Evolutionary conservation across 2,113 vertebrate genomes (phyloP).

Genomic region (Riparia riparia): DNA sequence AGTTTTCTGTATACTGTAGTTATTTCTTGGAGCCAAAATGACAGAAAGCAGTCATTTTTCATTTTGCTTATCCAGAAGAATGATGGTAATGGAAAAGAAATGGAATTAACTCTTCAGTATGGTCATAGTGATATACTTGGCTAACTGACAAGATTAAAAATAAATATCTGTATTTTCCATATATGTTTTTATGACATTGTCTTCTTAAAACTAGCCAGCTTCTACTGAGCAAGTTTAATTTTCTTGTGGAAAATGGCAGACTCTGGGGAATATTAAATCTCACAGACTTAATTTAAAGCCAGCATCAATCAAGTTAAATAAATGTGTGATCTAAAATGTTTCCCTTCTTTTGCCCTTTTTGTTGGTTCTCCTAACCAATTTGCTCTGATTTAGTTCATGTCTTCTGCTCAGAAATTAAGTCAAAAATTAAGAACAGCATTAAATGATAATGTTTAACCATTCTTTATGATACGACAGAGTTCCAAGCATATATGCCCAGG

Average conservation of each 20-base stretch:
- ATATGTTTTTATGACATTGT: not conserved
- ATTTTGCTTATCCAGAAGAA: conserved; percentile 69
- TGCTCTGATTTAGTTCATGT: not conserved
- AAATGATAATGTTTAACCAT: not conserved
- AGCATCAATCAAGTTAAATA: not conserved
- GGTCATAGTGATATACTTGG: conserved; percentile 56
- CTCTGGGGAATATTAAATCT: not conserved
- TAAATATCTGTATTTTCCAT: not conserved
- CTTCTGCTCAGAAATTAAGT: not conserved
- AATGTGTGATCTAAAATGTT: not conserved
- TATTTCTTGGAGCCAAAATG: conserved; percentile 59
- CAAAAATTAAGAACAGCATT: not conserved
- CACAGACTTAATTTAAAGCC: not conserved
- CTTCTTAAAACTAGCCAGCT: not conserved
- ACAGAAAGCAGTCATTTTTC: conserved; percentile 62
- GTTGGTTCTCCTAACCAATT: not conserved
- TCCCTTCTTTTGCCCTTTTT: not conserved
- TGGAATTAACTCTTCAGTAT: conserved; percentile 62
- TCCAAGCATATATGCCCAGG: not conserved
- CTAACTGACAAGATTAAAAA: conserved; percentile 59
- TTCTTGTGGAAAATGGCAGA: not conserved
- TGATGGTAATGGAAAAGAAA: conserved; percentile 70
- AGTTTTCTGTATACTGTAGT: conserved; percentile 24
- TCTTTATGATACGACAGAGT: not conserved
- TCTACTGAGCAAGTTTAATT: not conserved